Conservation (phyloP, 2,797 vertebrate species). For the Phataginus tetradactyla region DNA sequence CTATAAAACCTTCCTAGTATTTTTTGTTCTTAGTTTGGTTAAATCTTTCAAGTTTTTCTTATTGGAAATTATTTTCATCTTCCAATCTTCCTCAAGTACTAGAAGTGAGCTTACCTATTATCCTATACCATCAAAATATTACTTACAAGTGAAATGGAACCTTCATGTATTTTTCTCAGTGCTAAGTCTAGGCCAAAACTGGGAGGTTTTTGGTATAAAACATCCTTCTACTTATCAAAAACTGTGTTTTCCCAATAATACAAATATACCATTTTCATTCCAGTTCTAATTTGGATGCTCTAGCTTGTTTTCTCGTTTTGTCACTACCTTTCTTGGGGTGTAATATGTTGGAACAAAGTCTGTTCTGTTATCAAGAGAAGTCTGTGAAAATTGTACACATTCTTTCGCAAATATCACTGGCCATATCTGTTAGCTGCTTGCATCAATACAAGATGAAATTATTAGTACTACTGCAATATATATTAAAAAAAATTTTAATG, state of each 20-base stretch:
- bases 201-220: neutral
- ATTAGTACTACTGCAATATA: neutral
- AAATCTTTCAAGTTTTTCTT: slow-evolving; percentile 25
- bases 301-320: neutral
- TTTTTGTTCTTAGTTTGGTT: slow-evolving; percentile 22
- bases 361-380: slow-evolving; percentile 2
- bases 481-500: neutral
- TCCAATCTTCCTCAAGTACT: neutral
- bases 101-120: slow-evolving; percentile 10
- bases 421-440: neutral
- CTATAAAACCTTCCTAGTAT: neutral
- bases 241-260: neutral
- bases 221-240: neutral
- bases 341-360: neutral
- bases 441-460: neutral
- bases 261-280: neutral
- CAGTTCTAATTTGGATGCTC: neutral
- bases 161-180: slow-evolving; percentile 27
- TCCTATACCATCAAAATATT: slow-evolving; percentile 25
- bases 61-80: slow-evolving; percentile 21
- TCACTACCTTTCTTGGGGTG: neutral
- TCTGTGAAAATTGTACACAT: neutral
- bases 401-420: slow-evolving; percentile 28
- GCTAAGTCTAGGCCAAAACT: slow-evolving; percentile 39
- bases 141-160: slow-evolving; percentile 31